These are phyloP conservation scores for Antechinus flavipes DNA, from an alignment of 2,113 vertebrate species.

Conservation along the genomic window DNA sequence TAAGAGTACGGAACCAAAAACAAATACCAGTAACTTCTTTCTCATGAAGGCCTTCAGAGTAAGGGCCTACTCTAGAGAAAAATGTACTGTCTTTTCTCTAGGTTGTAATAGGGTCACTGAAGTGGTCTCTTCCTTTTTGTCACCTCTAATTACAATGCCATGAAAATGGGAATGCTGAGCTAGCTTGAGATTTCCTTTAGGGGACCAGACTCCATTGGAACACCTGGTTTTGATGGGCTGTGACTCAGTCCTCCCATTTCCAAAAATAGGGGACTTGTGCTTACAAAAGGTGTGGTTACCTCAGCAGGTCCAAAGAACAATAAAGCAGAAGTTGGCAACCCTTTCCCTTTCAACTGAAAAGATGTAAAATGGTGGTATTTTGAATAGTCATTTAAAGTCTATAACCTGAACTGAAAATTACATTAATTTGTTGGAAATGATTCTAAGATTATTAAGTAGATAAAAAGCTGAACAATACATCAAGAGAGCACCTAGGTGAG, in stretches of 20 bases:
- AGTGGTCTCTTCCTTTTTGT: neutral
- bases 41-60: neutral
- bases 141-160: neutral
- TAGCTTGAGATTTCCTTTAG: neutral
- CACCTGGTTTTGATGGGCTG: slow-evolving; percentile 38
- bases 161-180: rapidly evolving
- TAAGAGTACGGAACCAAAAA: neutral
- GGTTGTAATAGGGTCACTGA: rapidly evolving
- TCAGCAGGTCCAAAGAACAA: slow-evolving; percentile 13
- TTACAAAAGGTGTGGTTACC: neutral
- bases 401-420: neutral
- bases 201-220: neutral
- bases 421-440: neutral
- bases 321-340: neutral
- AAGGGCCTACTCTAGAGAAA: neutral
- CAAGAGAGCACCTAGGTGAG: neutral
- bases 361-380: neutral
- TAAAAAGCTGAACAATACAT: neutral
- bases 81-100: neutral
- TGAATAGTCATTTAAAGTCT: slow-evolving; percentile 5
- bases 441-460: neutral
- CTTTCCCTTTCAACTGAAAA: neutral
- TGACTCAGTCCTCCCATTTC: slow-evolving; percentile 59
- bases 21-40: neutral
- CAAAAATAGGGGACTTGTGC: neutral